Evolutionary conservation across 2,797 vertebrate species (phyloP), one percentile per base, ranked within the genome.

Genomic region (Sebastes alutus): DNA sequence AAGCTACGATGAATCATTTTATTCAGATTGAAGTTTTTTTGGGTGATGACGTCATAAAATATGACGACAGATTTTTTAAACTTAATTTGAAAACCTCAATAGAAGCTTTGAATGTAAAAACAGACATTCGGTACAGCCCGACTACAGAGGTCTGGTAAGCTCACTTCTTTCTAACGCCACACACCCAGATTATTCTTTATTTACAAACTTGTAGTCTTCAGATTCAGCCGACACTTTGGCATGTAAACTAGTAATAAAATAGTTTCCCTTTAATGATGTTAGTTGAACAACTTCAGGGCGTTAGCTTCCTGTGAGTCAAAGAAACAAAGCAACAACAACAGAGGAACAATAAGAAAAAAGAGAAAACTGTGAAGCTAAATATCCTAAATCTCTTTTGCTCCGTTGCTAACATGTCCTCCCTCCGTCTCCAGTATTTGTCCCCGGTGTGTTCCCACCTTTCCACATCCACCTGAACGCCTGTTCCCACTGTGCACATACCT

Each of bases 401-500:
- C 32, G 29, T 23, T n/a, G 32, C 3, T 13, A 27, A 11, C 2
- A 60, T 69, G 7, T 56, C 1, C 30, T 18, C 5, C 25, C 23
- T 10, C 8, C 11, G 6, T 38, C 52, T 49, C 61, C 65, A 29
- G 58, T 62, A 6, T 3, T 35, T 2, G 22, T 74, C 63, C 60
- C 25, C 18, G 1, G 25, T 20, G 63, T 59, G 42, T 35, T 62
- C 63, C 20, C 32, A 42, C 42, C 55, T 75, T 12, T 46, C 64
- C 16, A 30, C 76, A 20, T 68, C 80, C 42, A 72, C 76, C 72
- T 72, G 32, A 6, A 12, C 68, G 54, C 46, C 35, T 59, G 32
- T 61, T 66, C 70, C 68, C 42, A 25, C 35, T 20, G 63, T 32
- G 14, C 1, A 29, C 55, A 63, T 30, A 23, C 65, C 14, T 23